Evolutionary conservation across 2,888 invertebrate genomes (phyloP), one percentile per base, ranked within the genome.

Genomic region (Sinodicranocentrus sp.): DNA sequence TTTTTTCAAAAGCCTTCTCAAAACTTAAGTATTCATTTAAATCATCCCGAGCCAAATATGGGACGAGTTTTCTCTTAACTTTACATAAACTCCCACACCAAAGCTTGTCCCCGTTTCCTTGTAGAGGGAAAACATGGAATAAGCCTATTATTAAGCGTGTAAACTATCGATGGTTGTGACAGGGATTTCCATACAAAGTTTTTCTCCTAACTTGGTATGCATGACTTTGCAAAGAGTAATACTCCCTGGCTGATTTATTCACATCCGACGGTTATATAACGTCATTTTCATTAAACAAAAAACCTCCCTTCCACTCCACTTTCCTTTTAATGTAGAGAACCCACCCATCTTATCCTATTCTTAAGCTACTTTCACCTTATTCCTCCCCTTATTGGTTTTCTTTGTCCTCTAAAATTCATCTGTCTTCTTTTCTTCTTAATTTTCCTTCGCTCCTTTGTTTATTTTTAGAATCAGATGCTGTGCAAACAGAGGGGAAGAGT

Each of bases 1-100:
- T 33, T 33, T 33, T n/a, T 6, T 10, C 33, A 33, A 33, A 33
- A 33, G 10, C 61, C 17, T 63, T 21, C 2, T 23, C 57, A 6
- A 65, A 77, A 52, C 52, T 79, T 79, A 28, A 33, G 33, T 15
- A 28, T 54, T 79, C 71, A 71, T 79, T 79, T 79, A 79, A 79
- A 79, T 79, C 71, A 71, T 79, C 43, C 26, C 71, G 59, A 71
- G 79, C 63, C 61, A 21, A 57, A 57, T 48, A 48, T 48, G 48
- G n/a, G 15, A 48, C 57, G 19, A 21, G 57, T 57, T 57, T 52
- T 19, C 5, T 19, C 15, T 21, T 57, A 21, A 19, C 5, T 23
- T 48, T 48, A n/a, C 48, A 48, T 48, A 48, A 5, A 15, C 10
- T 2, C 48, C 48, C 6, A 48, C 48, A 48, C 48, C 33, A 33